Conservation (phyloP, 2,888 invertebrate genomes). For the Argyresthia albistria region DNA sequence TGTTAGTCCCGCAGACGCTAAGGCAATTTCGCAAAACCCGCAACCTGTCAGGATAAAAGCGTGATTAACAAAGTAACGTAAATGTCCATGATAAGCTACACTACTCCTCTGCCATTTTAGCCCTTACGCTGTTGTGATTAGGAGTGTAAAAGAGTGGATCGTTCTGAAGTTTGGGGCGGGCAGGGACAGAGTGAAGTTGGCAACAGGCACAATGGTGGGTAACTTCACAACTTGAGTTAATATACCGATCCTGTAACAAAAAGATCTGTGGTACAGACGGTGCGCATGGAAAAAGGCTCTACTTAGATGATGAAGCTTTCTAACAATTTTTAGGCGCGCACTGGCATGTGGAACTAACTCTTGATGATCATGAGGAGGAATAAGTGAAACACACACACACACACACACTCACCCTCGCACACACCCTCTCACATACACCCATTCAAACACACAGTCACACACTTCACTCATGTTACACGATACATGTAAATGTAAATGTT, state of each 20-base stretch:
- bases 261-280: not conserved
- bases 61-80: conserved; percentile 1
- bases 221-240: conserved; percentile 3
- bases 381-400: no score
- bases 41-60: not conserved
- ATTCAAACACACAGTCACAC: no score
- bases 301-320: not conserved
- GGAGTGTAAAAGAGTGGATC: no score
- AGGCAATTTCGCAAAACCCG: not conserved
- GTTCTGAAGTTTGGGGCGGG: not conserved
- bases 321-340: no score
- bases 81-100: not conserved
- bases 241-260: conserved; percentile 3
- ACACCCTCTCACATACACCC: no score
- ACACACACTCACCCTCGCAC: no score
- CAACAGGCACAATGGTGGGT: conserved; percentile 1
- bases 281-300: not conserved
- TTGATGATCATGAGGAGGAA: no score
- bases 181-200: not conserved
- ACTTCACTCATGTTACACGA: no score
- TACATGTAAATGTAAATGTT: no score
- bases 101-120: no score
- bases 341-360: no score
- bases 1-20: not conserved
- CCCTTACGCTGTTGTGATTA: no score